Evolutionary conservation across 2,797 vertebrate genomes (phyloP).

Genomic region (Acomys russatus): DNA sequence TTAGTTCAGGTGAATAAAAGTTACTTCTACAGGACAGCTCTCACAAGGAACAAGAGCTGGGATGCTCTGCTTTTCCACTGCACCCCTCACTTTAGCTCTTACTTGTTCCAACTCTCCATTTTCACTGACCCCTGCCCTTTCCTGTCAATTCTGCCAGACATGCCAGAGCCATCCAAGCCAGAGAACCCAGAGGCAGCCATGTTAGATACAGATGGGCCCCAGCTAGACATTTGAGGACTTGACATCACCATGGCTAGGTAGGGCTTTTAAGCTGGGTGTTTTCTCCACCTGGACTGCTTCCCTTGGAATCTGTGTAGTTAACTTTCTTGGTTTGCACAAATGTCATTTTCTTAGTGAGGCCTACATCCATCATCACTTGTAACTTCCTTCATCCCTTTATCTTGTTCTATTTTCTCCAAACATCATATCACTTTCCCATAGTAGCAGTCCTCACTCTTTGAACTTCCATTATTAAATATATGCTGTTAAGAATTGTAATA

Average conservation of each 20-base stretch:
- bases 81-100: background rate
- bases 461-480: background rate
- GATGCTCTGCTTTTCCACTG: rapidly evolving
- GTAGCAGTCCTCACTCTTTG: background rate
- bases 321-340: slow-evolving; percentile 2
- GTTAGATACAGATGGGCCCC: background rate
- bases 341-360: background rate
- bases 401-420: background rate
- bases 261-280: background rate
- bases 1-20: no score
- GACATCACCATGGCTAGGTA: background rate
- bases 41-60: background rate
- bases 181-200: background rate
- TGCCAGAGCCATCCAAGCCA: background rate
- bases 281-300: background rate
- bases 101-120: background rate
- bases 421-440: background rate
- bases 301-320: background rate
- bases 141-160: background rate
- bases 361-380: background rate
- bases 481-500: slow-evolving; percentile 13
- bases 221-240: background rate
- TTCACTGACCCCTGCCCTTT: background rate
- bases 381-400: background rate
- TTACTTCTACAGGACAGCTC: background rate